These are phyloP conservation scores for Hemichromis elongatus DNA, from an alignment of 2,113 vertebrate genomes.

Conservation along the genomic window DNA sequence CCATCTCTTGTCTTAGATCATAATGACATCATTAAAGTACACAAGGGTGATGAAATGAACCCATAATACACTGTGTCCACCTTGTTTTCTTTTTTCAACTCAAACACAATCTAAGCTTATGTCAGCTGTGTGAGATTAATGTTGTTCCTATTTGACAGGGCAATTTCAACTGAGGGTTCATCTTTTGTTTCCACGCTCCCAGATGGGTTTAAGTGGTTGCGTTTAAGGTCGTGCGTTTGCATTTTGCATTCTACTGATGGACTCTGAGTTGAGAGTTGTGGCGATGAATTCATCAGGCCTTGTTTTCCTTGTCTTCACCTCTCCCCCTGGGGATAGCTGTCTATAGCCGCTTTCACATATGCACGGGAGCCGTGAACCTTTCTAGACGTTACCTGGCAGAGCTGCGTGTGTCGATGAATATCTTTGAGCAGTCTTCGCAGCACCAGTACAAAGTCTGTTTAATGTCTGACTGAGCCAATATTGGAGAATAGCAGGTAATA, in stretches of 20 bases:
- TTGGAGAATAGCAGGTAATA: neutral
- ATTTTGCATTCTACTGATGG: neutral
- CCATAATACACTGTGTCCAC: neutral
- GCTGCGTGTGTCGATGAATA: neutral
- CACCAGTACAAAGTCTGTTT: neutral
- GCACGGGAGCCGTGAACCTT: neutral
- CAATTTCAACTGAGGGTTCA: neutral
- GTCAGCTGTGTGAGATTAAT: neutral
- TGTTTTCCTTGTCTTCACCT: neutral
- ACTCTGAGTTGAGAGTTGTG: neutral
- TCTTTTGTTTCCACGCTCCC: neutral
- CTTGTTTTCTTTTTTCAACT: neutral
- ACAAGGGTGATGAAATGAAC: neutral
- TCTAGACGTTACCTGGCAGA: neutral
- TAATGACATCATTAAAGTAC: neutral
- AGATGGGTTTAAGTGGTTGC: neutral
- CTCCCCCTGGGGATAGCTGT: neutral
- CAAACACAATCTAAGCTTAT: neutral
- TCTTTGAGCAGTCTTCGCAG: neutral
- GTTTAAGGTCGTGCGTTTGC: neutral
- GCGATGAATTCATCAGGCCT: neutral
- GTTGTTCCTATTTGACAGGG: neutral
- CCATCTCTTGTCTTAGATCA: neutral
- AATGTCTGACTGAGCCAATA: neutral
- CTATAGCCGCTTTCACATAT: neutral